These are phyloP conservation scores for Hydrozoanthus gracilis DNA, from an alignment of 92 coral and sea anemone genomes.

Conservation along the genomic window DNA sequence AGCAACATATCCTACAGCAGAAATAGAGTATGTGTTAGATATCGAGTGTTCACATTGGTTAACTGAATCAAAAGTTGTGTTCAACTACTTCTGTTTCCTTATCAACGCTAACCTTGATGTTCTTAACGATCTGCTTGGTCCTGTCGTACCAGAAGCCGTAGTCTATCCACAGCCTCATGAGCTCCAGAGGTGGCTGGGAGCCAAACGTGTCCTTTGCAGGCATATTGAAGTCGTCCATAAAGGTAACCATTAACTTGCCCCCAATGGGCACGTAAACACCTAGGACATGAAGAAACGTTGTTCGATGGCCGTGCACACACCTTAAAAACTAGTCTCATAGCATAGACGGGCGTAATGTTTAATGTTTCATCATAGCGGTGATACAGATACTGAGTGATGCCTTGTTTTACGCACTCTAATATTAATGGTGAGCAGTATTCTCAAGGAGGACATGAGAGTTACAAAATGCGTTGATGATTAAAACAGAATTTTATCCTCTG, in stretches of 20 bases:
- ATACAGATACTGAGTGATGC: no score
- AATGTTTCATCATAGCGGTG: no score
- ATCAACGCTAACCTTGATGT: conserved; percentile 77
- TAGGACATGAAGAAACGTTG: conserved; percentile 10
- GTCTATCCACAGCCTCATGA: conserved; percentile 94
- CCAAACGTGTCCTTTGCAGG: conserved; percentile 99
- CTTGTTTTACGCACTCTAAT: no score
- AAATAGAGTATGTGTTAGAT: not conserved
- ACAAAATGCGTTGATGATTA: no score
- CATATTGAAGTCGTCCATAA: conserved; percentile 99
- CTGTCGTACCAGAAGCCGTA: conserved; percentile 99
- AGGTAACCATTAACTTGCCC: conserved; percentile 93
- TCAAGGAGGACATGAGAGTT: no score
- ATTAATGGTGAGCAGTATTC: no score
- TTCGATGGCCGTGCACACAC: not conserved
- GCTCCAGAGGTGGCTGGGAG: conserved; percentile 97
- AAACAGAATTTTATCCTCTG: no score
- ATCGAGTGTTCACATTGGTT: no score
- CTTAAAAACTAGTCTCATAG: no score
- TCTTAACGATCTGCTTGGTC: conserved; percentile 91
- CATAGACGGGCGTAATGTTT: no score
- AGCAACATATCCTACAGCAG: conserved; percentile 89
- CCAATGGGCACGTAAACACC: conserved; percentile 98
- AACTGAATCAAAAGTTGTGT: no score
- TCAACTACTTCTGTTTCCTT: not conserved